These are phyloP conservation scores for Biston betularia DNA, from an alignment of 2,888 invertebrate species.

Conservation along the genomic window DNA sequence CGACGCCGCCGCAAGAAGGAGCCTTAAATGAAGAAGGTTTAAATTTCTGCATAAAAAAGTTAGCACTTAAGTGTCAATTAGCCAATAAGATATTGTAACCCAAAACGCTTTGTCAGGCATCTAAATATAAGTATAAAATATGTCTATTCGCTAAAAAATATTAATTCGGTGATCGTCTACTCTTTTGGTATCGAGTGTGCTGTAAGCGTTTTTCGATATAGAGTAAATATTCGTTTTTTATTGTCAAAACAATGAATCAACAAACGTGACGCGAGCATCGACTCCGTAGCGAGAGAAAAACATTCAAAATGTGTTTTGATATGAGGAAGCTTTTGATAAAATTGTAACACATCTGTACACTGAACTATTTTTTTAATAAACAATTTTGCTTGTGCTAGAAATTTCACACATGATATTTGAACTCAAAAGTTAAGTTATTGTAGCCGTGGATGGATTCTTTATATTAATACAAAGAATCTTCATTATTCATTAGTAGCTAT, in stretches of 20 bases:
- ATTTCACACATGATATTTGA: not conserved
- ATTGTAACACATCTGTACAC: conserved; percentile 1
- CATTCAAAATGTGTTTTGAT: conserved; percentile 8
- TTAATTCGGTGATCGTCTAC: not conserved
- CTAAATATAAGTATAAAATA: not conserved
- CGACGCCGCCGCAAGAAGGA: too few species aligned
- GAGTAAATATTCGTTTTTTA: conserved; percentile 44
- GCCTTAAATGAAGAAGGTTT: not conserved
- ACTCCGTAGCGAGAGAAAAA: conserved; percentile 4
- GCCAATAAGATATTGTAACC: not conserved
- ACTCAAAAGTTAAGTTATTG: not conserved
- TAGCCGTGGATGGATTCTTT: too few species aligned
- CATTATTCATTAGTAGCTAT: too few species aligned
- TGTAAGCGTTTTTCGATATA: conserved; percentile 4
- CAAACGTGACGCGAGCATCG: conserved; percentile 36
- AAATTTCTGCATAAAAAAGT: too few species aligned
- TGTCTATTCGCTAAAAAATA: too few species aligned
- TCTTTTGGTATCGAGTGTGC: not conserved
- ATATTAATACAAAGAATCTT: too few species aligned
- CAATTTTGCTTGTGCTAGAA: not conserved
- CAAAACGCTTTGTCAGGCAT: not conserved
- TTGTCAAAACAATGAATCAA: conserved; percentile 46
- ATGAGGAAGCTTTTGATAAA: conserved; percentile 10
- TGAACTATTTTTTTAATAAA: conserved; percentile 2
- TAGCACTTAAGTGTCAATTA: not conserved